phyloP scores from a whole-genome alignment of 2,113 vertebrate species.

The Pomatorhinus ruficollis region DNA sequence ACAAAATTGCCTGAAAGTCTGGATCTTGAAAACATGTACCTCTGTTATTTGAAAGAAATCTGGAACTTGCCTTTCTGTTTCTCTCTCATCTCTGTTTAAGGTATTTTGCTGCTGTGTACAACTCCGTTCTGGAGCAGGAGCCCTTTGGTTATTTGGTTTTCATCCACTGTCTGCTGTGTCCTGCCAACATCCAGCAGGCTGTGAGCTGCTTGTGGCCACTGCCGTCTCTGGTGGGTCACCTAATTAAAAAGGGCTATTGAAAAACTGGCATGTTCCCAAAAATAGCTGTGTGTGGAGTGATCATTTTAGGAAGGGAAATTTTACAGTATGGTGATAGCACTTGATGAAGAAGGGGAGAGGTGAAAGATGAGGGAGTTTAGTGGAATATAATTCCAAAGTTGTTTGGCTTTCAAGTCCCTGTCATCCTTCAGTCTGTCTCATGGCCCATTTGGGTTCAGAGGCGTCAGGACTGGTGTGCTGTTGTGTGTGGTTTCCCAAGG shows the following conservation, averaged over 20 bases:
- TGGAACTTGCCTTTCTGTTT: not conserved
- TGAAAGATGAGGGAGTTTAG: not conserved
- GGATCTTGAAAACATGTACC: not conserved
- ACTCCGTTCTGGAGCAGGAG: not conserved
- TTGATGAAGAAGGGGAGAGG: not conserved
- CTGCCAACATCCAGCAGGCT: not conserved
- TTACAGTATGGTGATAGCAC: not conserved
- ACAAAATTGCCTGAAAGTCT: not conserved
- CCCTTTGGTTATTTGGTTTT: not conserved
- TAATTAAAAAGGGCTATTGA: not conserved
- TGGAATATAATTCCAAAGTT: not conserved
- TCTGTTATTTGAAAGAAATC: not conserved
- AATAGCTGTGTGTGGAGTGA: not conserved
- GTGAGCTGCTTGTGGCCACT: not conserved
- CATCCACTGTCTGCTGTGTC: fast-evolving
- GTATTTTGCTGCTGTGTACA: not conserved
- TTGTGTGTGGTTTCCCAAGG: not conserved
- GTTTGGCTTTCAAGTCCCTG: not conserved
- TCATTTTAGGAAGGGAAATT: not conserved
- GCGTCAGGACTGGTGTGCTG: not conserved
- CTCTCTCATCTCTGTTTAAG: not conserved
- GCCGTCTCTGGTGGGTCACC: not conserved
- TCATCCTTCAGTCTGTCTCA: not conserved
- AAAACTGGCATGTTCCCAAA: not conserved
- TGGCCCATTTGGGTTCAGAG: not conserved